Percentiles rank a stretch among this genome's conserved stretches.
Evolutionary conservation across 2,113 vertebrate species (phyloP).

Genomic region (Entelurus aequoreus): DNA sequence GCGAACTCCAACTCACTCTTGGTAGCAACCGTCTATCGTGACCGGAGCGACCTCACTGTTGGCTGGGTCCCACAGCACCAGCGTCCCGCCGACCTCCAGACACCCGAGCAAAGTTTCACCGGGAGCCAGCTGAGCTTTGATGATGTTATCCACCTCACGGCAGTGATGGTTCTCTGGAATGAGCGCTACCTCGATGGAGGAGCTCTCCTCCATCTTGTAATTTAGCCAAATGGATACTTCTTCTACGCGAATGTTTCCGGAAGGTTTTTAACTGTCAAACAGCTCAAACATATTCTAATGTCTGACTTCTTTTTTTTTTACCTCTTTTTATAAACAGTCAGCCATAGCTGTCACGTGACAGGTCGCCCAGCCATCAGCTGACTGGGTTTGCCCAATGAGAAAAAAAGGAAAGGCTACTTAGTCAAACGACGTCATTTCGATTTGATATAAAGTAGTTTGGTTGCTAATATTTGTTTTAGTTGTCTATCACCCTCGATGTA

Average conservation of each 20-base stretch:
- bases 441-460: neutral
- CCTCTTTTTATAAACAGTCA: conserved; percentile 8
- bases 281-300: neutral
- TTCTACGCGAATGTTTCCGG: neutral
- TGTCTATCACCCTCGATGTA: too few relatives aligned
- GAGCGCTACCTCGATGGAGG: conserved; percentile 58
- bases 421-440: conserved; percentile 11
- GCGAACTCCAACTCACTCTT: conserved; percentile 56
- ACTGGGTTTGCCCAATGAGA: conserved; percentile 21
- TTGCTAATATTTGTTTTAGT: neutral
- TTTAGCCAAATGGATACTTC: neutral
- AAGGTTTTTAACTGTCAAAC: too few relatives aligned
- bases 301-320: neutral
- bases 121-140: conserved; percentile 41
- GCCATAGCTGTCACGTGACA: conserved; percentile 25
- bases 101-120: conserved; percentile 55
- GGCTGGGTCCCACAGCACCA: conserved; percentile 52
- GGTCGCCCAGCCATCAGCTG: conserved; percentile 40
- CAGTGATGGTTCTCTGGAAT: conserved; percentile 42
- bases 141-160: conserved; percentile 18
- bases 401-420: neutral
- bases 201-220: neutral
- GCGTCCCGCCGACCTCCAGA: conserved; percentile 27
- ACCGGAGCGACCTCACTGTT: conserved; percentile 28
- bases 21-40: conserved; percentile 32